These are phyloP conservation scores for Dasyornis broadbenti DNA, from an alignment of 2,113 vertebrate species.

Conservation along the genomic window DNA sequence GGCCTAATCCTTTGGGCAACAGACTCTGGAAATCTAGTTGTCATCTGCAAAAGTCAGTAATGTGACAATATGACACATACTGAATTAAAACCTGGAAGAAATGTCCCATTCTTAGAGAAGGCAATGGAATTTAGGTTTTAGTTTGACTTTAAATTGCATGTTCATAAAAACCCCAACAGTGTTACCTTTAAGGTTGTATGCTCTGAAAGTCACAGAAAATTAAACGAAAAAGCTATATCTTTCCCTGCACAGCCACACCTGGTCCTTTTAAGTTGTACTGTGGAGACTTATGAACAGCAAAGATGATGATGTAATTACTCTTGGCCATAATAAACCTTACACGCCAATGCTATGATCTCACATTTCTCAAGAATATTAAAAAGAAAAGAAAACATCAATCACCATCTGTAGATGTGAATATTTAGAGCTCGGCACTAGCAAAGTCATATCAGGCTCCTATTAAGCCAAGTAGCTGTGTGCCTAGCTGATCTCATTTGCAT, in stretches of 20 bases:
- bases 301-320: constrained; percentile 20
- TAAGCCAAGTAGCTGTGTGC: neutral
- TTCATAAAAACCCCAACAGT: neutral
- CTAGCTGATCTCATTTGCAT: neutral
- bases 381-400: neutral
- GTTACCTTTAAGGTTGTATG: neutral
- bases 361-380: neutral
- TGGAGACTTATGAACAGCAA: neutral
- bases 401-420: neutral
- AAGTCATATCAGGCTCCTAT: neutral
- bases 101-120: neutral
- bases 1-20: neutral
- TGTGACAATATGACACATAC: neutral
- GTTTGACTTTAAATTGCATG: neutral
- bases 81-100: neutral
- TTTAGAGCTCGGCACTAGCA: neutral
- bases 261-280: neutral
- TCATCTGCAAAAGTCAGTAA: neutral
- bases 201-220: neutral
- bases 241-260: neutral
- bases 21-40: neutral
- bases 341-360: neutral
- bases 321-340: neutral
- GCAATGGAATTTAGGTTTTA: neutral
- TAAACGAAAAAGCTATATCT: neutral